Evolutionary conservation across 2,113 vertebrate species (phyloP).

Genomic region (Colossoma macropomum): DNA sequence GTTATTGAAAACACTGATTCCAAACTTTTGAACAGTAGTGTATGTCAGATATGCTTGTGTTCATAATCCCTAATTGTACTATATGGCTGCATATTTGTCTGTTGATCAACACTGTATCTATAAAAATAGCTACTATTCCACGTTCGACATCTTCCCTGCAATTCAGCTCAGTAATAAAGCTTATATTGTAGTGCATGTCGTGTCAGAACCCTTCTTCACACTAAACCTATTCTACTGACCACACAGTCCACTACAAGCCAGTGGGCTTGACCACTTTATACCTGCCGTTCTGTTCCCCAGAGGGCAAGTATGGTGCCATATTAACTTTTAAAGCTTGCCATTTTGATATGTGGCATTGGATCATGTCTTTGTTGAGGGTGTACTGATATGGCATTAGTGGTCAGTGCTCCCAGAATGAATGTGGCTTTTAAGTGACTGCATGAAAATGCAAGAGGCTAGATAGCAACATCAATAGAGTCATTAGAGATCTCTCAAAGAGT

Average conservation of each 20-base stretch:
- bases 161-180: conserved; percentile 7
- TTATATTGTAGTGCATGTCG: conserved; percentile 27
- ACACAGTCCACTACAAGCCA: neutral
- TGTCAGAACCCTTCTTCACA: neutral
- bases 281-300: neutral
- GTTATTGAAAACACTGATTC: too few relatives aligned
- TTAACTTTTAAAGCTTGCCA: neutral
- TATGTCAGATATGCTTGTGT: neutral
- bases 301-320: neutral
- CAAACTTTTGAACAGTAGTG: neutral
- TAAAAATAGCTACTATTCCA: conserved; percentile 6
- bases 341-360: neutral
- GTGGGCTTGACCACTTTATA: neutral
- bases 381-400: neutral
- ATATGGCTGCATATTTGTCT: neutral
- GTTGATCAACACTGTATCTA: neutral
- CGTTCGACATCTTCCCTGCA: neutral
- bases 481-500: neutral
- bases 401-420: neutral
- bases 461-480: neutral
- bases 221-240: conserved; percentile 2
- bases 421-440: neutral
- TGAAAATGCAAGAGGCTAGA: neutral
- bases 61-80: neutral
- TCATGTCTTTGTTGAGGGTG: neutral